Evolutionary conservation across 2,797 vertebrate genomes (phyloP).

Genomic region (Alauda arvensis): DNA sequence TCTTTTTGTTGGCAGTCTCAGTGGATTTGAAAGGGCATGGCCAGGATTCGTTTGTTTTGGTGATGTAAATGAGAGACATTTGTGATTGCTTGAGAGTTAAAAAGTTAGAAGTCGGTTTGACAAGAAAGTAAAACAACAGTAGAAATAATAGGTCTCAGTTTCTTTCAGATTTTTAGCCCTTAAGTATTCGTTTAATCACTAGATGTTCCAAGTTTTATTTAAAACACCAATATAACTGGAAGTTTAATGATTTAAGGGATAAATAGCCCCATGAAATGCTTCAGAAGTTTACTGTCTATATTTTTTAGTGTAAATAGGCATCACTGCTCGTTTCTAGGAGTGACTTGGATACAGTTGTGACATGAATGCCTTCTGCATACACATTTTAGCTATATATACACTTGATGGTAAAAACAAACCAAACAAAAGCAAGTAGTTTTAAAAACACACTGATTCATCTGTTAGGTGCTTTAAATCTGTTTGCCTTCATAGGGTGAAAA

Average conservation of each 20-base stretch:
- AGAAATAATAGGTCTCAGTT: background rate
- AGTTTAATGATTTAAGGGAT: background rate
- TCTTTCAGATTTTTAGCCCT: background rate
- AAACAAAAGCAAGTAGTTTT: background rate
- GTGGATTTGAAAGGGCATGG: background rate
- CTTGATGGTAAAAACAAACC: background rate
- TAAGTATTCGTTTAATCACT: background rate
- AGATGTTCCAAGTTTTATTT: background rate
- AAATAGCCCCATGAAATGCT: background rate
- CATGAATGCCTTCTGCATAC: background rate
- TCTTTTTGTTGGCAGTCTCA: background rate
- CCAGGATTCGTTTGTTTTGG: background rate
- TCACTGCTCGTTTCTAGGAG: background rate
- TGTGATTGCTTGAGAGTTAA: background rate
- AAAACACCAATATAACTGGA: fast-evolving
- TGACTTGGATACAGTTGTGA: background rate
- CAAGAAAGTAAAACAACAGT: background rate
- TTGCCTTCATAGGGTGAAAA: background rate
- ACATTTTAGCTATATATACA: background rate
- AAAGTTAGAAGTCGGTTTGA: background rate
- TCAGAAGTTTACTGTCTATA: background rate
- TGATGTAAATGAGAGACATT: background rate
- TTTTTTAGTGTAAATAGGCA: background rate
- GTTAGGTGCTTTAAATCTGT: background rate
- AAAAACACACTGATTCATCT: background rate